Evolutionary conservation across 2,888 invertebrate species (phyloP).

Genomic region (Tetrapedia diversipes): DNA sequence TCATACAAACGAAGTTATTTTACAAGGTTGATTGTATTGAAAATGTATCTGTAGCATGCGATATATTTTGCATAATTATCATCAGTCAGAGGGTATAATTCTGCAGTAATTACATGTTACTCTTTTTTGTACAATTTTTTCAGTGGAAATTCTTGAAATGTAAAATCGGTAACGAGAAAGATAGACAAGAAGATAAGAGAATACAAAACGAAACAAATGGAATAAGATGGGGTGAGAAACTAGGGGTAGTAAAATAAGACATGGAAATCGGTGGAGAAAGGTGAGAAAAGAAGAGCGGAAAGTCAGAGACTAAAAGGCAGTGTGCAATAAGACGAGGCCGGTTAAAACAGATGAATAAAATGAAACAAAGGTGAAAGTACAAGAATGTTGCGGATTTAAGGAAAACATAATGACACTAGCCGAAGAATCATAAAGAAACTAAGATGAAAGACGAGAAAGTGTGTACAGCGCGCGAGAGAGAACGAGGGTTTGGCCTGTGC

Average conservation of each 20-base stretch:
- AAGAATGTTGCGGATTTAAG: slow-evolving; percentile 38
- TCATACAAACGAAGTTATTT: background rate
- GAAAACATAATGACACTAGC: slow-evolving; percentile 28
- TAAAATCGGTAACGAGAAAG: background rate
- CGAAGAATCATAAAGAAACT: slow-evolving; percentile 33
- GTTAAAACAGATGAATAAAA: slow-evolving; percentile 25
- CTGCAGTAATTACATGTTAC: background rate
- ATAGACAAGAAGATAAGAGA: background rate
- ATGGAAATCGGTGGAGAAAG: slow-evolving; percentile 11
- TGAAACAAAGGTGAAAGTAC: slow-evolving; percentile 26
- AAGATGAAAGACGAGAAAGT: slow-evolving; percentile 46
- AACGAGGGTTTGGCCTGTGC: slow-evolving; percentile 75
- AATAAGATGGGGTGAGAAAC: slow-evolving; percentile 15
- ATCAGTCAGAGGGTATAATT: background rate
- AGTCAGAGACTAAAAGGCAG: background rate
- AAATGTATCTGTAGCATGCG: background rate
- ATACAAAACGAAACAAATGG: background rate
- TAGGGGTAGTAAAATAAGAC: slow-evolving; percentile 20
- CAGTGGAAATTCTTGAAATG: background rate
- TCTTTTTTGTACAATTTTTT: background rate
- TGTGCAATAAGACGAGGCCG: slow-evolving; percentile 15
- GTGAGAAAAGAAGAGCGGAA: background rate
- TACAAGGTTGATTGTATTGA: background rate
- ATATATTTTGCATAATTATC: background rate
- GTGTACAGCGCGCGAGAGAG: slow-evolving; percentile 45